Conservation (phyloP, 2,797 vertebrate species). For the Hipposideros larvatus region DNA sequence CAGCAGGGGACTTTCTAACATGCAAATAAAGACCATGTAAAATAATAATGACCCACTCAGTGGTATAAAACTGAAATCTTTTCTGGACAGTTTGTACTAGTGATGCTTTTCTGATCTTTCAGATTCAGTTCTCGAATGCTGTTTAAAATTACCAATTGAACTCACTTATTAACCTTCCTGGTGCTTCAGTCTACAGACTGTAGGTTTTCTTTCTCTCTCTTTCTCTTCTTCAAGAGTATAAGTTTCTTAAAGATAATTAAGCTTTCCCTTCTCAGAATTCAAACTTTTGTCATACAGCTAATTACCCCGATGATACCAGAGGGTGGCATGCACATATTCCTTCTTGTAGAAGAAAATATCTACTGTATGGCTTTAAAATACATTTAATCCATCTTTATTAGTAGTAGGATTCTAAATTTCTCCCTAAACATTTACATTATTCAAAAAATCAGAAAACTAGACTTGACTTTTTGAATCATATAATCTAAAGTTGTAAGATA, state of each 20-base stretch:
- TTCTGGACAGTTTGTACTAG: background rate
- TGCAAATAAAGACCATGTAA: slow-evolving; percentile 58
- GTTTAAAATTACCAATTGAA: slow-evolving; percentile 41
- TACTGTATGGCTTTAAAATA: slow-evolving; percentile 29
- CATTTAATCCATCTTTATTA: background rate
- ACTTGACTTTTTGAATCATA: background rate
- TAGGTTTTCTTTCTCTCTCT: background rate
- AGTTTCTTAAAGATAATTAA: slow-evolving; percentile 7
- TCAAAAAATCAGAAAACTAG: slow-evolving; percentile 9
- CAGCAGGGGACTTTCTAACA: background rate
- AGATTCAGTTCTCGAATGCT: slow-evolving; percentile 24
- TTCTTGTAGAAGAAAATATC: slow-evolving; percentile 27
- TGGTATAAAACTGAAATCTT: slow-evolving; percentile 34
- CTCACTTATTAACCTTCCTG: slow-evolving; percentile 21
- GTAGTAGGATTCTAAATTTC: background rate
- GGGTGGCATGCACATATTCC: background rate
- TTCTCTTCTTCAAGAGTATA: background rate
- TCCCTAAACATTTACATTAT: slow-evolving; percentile 23
- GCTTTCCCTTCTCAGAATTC: slow-evolving; percentile 33
- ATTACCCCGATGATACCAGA: background rate
- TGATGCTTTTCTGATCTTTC: slow-evolving; percentile 29
- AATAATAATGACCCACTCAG: slow-evolving; percentile 30
- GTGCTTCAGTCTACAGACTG: background rate
- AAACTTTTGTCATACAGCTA: background rate
- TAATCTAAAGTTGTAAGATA: slow-evolving; percentile 18